Percentiles rank a stretch among this genome's conserved stretches.
Evolutionary conservation across 2,797 vertebrate species (phyloP).

Genomic region (Trachops cirrhosus): DNA sequence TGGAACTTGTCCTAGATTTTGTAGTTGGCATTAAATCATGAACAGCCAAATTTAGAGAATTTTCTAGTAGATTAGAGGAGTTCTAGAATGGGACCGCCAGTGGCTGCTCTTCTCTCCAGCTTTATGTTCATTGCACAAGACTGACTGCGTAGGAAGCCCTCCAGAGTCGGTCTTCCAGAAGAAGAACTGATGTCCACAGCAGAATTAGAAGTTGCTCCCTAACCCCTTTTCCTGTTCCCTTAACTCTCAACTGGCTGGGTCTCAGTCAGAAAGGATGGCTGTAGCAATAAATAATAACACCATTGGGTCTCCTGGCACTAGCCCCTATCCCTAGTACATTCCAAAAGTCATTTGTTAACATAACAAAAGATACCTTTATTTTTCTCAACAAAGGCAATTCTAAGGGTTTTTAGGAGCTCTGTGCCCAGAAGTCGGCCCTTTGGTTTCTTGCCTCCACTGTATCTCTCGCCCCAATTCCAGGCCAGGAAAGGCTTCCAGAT

Average conservation of each 20-base stretch:
- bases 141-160: background rate
- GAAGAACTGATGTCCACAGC: background rate
- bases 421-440: background rate
- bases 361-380: background rate
- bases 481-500: background rate
- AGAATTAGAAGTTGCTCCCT: background rate
- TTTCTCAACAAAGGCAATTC: background rate
- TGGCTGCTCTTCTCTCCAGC: background rate
- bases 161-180: background rate
- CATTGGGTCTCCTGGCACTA: background rate
- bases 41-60: background rate
- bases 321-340: background rate
- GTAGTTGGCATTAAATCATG: background rate
- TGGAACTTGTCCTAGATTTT: background rate
- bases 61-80: background rate
- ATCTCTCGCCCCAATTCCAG: background rate
- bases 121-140: background rate
- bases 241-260: background rate
- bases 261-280: background rate
- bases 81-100: background rate
- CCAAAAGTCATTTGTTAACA: background rate
- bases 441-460: background rate
- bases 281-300: background rate
- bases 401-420: background rate
- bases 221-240: background rate